Evolutionary conservation across 2,797 vertebrate genomes (phyloP).

Genomic region (Momotus momota): DNA sequence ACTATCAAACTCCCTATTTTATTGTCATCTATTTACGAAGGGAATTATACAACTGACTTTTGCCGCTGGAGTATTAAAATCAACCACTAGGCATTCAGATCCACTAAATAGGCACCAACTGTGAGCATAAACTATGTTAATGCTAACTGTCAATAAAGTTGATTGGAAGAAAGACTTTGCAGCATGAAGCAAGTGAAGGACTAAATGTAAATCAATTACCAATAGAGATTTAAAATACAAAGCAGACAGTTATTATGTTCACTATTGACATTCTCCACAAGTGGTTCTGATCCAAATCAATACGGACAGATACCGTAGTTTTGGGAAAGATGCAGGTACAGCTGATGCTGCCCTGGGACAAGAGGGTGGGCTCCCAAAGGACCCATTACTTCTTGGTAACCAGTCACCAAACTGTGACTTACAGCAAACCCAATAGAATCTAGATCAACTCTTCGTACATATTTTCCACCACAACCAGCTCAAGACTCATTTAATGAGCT

Average conservation of each 20-base stretch:
- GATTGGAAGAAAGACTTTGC: not conserved
- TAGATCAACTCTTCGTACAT: not conserved
- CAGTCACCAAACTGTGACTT: not conserved
- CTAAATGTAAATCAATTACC: not conserved
- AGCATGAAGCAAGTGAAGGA: not conserved
- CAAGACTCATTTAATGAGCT: constrained; percentile 44
- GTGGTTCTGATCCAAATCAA: not conserved
- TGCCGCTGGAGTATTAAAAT: constrained; percentile 22
- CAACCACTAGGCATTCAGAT: not conserved
- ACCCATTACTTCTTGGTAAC: not conserved
- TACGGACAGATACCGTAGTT: not conserved
- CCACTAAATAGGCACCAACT: constrained; percentile 45
- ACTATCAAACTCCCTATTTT: not conserved
- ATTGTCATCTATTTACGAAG: not conserved
- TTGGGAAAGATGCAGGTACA: not conserved
- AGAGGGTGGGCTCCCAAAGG: not conserved
- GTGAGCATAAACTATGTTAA: constrained; percentile 51
- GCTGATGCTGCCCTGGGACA: not conserved
- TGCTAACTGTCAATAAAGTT: not conserved
- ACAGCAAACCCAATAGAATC: not conserved
- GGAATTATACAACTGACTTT: constrained; percentile 22
- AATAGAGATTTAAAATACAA: not conserved
- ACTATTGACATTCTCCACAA: not conserved
- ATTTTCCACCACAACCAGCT: not conserved
- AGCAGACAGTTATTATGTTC: not conserved